Base-by-base conservation (phyloP, 2,888 invertebrate species). In the Agrochola litura region DNA sequence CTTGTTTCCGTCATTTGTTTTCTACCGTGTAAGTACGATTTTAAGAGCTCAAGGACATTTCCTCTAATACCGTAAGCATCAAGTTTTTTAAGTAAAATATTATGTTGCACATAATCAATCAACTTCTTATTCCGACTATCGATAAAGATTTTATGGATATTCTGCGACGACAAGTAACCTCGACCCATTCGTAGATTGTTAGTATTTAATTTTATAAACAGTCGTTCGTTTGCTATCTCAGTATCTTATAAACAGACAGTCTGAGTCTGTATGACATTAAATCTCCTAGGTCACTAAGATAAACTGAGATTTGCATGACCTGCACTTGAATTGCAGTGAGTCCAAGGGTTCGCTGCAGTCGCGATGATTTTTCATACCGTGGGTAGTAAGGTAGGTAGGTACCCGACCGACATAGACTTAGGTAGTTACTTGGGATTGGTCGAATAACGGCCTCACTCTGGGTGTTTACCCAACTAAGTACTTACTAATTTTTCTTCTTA, bases 231-330 rank as follows among this genome's bases (percentile, higher is more conserved):
- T 74, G 82, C 82, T 84, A 88, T 86, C 81, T 79, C 76, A 79
- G 70, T 81, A 73, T 76, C 84, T 81, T 86, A 86, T 90, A 92
- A 91, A 92, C 92, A 91, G 87, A 85, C 82, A 88, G 84, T 52
- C 46, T 41, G 66, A 77, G 77, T 86, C 87, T 90, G 90, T 89
- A 89, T 92, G 93, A 93, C 93, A 93, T 94, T 94, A 94, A 92
- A 91, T 93, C 92, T 88, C 85, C 88, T 93, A 93, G 93, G 93
- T 95, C 94, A 88, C 85, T 61, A 79, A 72, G 93, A 95, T 93
- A 93, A 91, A 89, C 86, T 81, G 80, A 89, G 91, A 92, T 93
- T 91, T 90, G 83, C 86, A 77, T 88, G 90, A 91, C 91, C 91
- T 82, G 87, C 76, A 88, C 89, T 92, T 92, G 91, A 92, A 90